Percentiles rank a stretch among this genome's conserved stretches.
Evolutionary conservation across 2,888 invertebrate genomes (phyloP).

Genomic region (Blera fallax): DNA sequence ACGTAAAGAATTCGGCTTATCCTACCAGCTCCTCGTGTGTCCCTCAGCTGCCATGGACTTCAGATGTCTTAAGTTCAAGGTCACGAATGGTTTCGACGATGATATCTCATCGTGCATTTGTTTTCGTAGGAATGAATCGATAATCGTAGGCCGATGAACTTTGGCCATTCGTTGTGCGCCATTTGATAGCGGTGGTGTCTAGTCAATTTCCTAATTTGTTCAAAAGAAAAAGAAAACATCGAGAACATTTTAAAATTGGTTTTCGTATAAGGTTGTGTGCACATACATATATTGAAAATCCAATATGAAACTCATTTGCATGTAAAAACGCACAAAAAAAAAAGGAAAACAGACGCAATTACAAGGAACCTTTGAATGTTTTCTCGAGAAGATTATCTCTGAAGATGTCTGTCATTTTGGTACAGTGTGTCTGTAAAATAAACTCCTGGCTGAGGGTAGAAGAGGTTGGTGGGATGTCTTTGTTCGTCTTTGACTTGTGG

Average conservation of each 20-base stretch:
- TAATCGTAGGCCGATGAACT: constrained; percentile 16
- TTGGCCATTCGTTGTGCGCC: background rate
- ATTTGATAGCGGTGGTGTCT: constrained; percentile 10
- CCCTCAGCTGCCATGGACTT: background rate
- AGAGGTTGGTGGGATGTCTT: too few relatives aligned
- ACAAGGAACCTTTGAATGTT: background rate
- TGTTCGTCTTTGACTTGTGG: too few relatives aligned
- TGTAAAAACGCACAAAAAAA: constrained; percentile 5
- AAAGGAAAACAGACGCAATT: background rate
- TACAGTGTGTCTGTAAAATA: background rate
- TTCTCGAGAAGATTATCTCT: constrained; percentile 10
- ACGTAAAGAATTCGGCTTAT: constrained; percentile 5
- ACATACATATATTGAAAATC: background rate
- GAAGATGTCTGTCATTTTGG: background rate
- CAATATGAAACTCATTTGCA: constrained; percentile 1
- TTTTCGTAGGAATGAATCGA: constrained; percentile 8
- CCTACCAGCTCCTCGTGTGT: background rate
- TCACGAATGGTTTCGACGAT: background rate
- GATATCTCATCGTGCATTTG: background rate
- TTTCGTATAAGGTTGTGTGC: background rate
- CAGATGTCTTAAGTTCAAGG: constrained; percentile 15
- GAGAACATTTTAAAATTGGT: background rate
- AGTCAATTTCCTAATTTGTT: constrained; percentile 18
- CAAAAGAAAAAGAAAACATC: background rate
- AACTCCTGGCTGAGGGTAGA: background rate